Percentiles rank a stretch among this genome's conserved stretches.
Evolutionary conservation across 2,797 vertebrate genomes (phyloP).

Genomic region (Adelosebastes latens): DNA sequence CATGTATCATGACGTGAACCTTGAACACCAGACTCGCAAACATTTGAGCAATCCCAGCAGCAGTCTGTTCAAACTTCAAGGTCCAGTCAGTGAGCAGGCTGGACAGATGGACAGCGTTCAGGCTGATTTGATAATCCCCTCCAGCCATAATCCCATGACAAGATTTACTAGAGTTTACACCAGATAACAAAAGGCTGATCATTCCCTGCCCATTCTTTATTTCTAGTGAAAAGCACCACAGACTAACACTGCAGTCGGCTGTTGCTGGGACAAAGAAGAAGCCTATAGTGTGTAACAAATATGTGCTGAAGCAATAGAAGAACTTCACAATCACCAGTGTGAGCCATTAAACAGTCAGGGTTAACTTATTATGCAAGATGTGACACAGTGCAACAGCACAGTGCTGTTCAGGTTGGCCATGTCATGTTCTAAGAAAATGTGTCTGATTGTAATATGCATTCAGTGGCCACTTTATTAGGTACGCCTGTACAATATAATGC

Average conservation of each 20-base stretch:
- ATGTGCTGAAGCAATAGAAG: background rate
- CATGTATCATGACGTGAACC: constrained; percentile 14
- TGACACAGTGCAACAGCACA: background rate
- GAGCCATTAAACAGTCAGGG: background rate
- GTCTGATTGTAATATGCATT: no score
- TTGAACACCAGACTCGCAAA: constrained; percentile 10
- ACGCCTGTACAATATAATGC: no score
- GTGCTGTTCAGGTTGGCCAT: background rate
- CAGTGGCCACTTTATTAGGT: background rate
- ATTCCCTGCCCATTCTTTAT: background rate
- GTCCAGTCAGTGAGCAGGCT: constrained; percentile 23
- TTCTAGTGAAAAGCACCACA: background rate
- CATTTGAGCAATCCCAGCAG: background rate
- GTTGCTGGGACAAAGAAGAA: background rate
- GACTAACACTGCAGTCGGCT: background rate
- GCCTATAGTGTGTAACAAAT: no score
- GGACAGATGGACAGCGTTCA: constrained; percentile 57
- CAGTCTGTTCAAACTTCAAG: constrained; percentile 49
- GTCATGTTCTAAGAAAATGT: background rate
- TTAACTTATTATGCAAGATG: background rate
- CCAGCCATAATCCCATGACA: constrained; percentile 55
- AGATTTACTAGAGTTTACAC: constrained; percentile 25
- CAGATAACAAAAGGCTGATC: constrained; percentile 16
- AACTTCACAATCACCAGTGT: background rate
- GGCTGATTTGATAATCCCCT: constrained; percentile 54